phyloP scores from a whole-genome alignment of 2,797 vertebrate species.

The Trachops cirrhosus region DNA sequence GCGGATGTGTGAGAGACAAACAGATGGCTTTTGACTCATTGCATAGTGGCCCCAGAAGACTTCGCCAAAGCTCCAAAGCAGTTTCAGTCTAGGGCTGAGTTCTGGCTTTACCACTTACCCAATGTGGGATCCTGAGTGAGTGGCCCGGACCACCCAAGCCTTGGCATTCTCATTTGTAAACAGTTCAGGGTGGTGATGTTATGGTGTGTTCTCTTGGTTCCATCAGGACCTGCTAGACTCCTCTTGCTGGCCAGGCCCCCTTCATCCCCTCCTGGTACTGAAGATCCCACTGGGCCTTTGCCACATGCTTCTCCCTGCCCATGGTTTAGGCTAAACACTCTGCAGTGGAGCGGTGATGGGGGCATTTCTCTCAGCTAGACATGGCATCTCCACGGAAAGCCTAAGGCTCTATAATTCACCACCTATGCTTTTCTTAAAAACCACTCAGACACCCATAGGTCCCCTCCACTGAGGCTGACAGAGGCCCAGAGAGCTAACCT shows the following conservation, averaged over 20 bases:
- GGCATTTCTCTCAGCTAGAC: not conserved
- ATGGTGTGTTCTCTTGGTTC: not conserved
- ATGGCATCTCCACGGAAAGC: not conserved
- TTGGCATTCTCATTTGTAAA: not conserved
- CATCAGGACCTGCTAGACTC: not conserved
- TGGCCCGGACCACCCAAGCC: too few relatives aligned
- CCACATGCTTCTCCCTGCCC: not conserved
- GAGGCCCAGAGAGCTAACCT: not conserved
- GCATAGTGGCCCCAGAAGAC: not conserved
- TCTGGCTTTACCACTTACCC: not conserved
- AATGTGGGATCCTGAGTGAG: fast-evolving
- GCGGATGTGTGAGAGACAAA: too few relatives aligned
- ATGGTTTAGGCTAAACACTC: not conserved
- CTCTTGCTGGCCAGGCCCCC: not conserved
- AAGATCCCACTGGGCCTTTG: not conserved
- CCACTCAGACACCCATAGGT: not conserved
- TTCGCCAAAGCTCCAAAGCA: not conserved
- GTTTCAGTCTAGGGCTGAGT: fast-evolving
- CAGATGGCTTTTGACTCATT: not conserved
- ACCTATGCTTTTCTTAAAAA: not conserved
- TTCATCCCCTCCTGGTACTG: not conserved
- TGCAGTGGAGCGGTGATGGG: not conserved
- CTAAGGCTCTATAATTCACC: not conserved
- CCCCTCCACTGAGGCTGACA: not conserved
- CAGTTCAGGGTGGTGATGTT: not conserved